Evolutionary conservation across 2,113 vertebrate genomes (phyloP).

Genomic region (Myodes glareolus): DNA sequence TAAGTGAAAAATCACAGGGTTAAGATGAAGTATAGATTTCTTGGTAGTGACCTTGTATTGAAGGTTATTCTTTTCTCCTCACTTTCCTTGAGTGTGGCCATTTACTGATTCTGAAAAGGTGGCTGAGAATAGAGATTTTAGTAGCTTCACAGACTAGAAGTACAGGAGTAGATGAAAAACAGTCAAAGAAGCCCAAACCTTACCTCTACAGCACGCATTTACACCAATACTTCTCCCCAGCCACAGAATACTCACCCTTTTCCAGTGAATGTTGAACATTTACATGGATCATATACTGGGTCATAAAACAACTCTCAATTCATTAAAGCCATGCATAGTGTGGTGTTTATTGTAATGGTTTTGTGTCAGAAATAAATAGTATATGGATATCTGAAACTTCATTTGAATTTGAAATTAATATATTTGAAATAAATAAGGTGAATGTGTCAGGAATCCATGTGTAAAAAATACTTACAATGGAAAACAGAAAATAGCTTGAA

Average conservation of each 20-base stretch:
- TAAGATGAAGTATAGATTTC: neutral
- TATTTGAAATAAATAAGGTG: neutral
- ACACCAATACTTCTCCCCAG: neutral
- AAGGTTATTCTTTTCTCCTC: neutral
- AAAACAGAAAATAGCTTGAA: neutral
- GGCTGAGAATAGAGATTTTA: neutral
- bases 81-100: neutral
- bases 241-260: neutral
- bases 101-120: neutral
- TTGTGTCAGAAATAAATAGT: neutral
- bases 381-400: neutral
- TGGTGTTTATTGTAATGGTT: neutral
- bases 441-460: neutral
- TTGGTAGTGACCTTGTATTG: neutral
- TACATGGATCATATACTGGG: neutral
- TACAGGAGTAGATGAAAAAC: neutral
- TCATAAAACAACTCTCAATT: neutral
- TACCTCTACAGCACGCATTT: neutral
- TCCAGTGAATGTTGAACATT: neutral
- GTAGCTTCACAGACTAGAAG: neutral
- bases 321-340: neutral
- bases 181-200: neutral
- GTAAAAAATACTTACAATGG: neutral
- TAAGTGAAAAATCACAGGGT: neutral
- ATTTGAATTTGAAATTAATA: neutral